These are phyloP conservation scores for Cataglyphis hispanica DNA, from an alignment of 1,140 invertebrate species.

Conservation along the genomic window DNA sequence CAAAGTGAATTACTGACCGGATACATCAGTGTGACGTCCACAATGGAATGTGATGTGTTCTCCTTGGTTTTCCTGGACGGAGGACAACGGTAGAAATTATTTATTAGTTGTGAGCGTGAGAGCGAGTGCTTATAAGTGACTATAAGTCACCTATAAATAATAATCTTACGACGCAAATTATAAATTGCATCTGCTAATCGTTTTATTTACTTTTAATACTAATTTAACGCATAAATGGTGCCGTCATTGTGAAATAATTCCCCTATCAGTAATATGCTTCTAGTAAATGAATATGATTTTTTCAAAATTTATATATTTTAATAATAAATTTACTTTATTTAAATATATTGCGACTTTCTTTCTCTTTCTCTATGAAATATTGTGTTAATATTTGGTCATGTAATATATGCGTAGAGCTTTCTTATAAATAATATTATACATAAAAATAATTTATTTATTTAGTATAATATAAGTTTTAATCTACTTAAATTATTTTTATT, in stretches of 20 bases:
- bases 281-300: not conserved
- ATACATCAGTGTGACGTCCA: slow-evolving; percentile 70
- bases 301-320: slow-evolving; percentile 25
- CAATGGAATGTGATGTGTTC: slow-evolving; percentile 62
- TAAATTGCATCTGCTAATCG: slow-evolving; percentile 45
- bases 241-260: slow-evolving; percentile 13
- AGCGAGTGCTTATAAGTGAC: slow-evolving; percentile 44
- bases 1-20: slow-evolving; percentile 72
- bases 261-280: not conserved
- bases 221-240: not conserved
- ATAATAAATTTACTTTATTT: slow-evolving; percentile 33
- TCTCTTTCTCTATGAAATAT: not conserved
- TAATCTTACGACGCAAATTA: slow-evolving; percentile 24
- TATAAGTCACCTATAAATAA: slow-evolving; percentile 50
- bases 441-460: not conserved
- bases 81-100: slow-evolving; percentile 58
- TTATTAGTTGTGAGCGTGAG: slow-evolving; percentile 36
- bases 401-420: not conserved
- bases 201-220: slow-evolving; percentile 8
- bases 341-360: too few relatives aligned
- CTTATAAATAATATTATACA: not conserved
- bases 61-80: slow-evolving; percentile 38
- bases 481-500: not conserved
- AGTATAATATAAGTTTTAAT: not conserved
- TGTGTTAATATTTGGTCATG: slow-evolving; percentile 18